These are phyloP conservation scores for Bujurquina vittata DNA, from an alignment of 2,113 vertebrate genomes.

Conservation along the genomic window DNA sequence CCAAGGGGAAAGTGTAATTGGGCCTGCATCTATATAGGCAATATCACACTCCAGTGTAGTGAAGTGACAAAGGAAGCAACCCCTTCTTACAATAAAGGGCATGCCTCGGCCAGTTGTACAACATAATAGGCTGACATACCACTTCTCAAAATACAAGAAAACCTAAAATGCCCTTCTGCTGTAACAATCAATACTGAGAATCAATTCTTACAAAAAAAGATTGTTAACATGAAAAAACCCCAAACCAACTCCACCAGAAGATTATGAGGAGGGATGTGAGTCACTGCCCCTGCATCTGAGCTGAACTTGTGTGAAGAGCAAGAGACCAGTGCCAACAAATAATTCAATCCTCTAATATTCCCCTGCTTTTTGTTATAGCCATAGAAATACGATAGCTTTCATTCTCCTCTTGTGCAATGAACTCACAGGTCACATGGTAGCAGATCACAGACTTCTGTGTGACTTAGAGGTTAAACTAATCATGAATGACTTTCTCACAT, in stretches of 20 bases:
- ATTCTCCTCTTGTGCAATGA: conserved; percentile 67
- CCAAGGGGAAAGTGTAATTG: conserved; percentile 34
- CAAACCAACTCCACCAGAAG: background rate
- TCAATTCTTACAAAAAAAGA: background rate
- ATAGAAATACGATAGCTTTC: conserved; percentile 77
- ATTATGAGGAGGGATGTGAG: background rate
- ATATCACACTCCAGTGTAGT: conserved; percentile 43
- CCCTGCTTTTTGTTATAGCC: conserved; percentile 70
- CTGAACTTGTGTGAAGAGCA: conserved; percentile 35
- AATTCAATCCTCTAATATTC: conserved; percentile 78
- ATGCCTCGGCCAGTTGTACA: background rate
- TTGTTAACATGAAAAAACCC: background rate
- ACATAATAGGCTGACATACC: background rate
- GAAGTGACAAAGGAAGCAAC: conserved; percentile 25
- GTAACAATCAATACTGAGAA: background rate
- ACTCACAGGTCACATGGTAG: conserved; percentile 75
- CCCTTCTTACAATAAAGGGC: conserved; percentile 4
- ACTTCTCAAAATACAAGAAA: background rate
- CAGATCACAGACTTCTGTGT: conserved; percentile 72
- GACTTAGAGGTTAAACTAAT: conserved; percentile 79
- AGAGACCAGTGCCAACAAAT: conserved; percentile 53
- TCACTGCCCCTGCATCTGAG: conserved; percentile 55
- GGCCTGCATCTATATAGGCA: conserved; percentile 34
- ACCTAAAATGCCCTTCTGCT: background rate
- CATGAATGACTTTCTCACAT: conserved; percentile 69